Conservation (phyloP, 2,888 invertebrate genomes). For the Rotaria macrura region DNA sequence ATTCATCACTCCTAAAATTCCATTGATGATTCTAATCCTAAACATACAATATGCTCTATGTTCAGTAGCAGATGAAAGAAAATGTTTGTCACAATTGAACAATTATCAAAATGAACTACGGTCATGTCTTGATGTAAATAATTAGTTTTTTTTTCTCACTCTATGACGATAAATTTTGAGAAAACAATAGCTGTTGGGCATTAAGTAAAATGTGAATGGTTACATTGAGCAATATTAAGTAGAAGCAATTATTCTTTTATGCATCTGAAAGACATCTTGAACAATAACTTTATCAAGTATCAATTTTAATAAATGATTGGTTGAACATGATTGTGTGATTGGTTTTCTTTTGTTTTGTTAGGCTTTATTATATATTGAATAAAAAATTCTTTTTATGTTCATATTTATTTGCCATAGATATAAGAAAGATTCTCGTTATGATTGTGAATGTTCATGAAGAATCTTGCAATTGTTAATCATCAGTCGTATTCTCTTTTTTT, state of each 20-base stretch:
- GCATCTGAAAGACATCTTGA: neutral
- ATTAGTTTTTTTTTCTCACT: no score
- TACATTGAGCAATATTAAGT: neutral
- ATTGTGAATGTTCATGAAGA: neutral
- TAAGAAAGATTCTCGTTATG: no score
- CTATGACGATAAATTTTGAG: neutral
- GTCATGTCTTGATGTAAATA: no score
- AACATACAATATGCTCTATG: neutral
- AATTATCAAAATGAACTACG: neutral
- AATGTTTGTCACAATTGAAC: neutral
- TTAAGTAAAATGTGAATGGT: neutral
- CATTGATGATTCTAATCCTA: neutral
- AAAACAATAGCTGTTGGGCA: neutral
- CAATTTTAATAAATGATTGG: neutral
- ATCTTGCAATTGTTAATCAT: neutral
- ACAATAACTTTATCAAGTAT: neutral
- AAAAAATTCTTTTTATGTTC: no score
- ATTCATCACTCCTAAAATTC: neutral
- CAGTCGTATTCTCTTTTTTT: no score
- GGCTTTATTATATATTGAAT: no score
- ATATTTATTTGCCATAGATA: no score
- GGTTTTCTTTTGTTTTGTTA: no score
- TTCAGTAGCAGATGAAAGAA: neutral
- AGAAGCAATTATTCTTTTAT: neutral
- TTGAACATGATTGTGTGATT: neutral